These are phyloP conservation scores for Callipepla squamata DNA, from an alignment of 2,113 vertebrate genomes.

Conservation along the genomic window DNA sequence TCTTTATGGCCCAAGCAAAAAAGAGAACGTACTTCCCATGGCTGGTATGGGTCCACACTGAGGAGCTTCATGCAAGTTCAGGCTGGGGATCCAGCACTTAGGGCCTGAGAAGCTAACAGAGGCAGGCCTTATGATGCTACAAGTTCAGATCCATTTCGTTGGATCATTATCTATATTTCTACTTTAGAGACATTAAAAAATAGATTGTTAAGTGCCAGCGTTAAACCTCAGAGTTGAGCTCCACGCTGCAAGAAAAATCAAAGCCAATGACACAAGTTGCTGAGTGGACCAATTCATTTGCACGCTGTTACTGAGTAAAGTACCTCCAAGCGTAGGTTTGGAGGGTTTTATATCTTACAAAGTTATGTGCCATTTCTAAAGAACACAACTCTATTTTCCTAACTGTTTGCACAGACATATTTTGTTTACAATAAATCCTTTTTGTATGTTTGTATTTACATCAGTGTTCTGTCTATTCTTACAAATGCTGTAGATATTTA, in stretches of 20 bases:
- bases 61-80: slow-evolving; percentile 10
- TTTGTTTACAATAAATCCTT: slow-evolving; percentile 49
- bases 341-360: background rate
- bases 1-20: background rate
- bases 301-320: background rate
- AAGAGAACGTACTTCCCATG: background rate
- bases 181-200: background rate
- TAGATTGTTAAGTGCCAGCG: background rate
- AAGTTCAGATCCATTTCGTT: background rate
- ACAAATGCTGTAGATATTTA: background rate
- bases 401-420: background rate
- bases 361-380: rapidly evolving
- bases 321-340: background rate
- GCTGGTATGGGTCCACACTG: background rate
- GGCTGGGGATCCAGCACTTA: background rate
- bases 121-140: rapidly evolving
- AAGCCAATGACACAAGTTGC: background rate
- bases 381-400: background rate
- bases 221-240: background rate
- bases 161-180: background rate
- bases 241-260: background rate
- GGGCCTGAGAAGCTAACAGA: background rate
- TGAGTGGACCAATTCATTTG: background rate
- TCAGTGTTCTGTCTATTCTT: background rate
- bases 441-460: background rate